Evolutionary conservation across 2,888 invertebrate genomes (phyloP), one percentile per base, ranked within the genome.

Genomic region (Tineola bisselliella): DNA sequence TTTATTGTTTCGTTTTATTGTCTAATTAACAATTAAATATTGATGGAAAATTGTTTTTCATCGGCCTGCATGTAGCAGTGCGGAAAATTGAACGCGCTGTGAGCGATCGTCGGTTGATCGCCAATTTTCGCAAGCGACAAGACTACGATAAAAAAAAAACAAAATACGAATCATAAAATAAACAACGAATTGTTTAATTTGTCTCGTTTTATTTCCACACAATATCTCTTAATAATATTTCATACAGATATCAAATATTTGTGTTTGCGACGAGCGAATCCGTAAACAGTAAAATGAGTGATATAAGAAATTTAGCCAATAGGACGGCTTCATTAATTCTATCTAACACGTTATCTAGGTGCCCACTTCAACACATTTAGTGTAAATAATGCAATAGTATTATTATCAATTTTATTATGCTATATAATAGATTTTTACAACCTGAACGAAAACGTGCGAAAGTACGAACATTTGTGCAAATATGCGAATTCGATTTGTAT

Each of bases 341-440:
- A 75, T 74, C 73, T 77, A 72, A 66, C 67, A 65, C 67, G 79
- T 84, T 84, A 84, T 84, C 84, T 68, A 70, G 66, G 63, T 70
- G 73, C 72, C 77, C 84, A 84, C 84, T 84, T 80, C 76, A 84
- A 64, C 74, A 77, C 80, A 75, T 74, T 73, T 75, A 78, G 67
- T 81, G 83, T 72, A 81, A 84, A 84, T 74, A 84, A 73, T 80
- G 83, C 83, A 84, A 19, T 80, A 81, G 72, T 69, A 68, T 68
- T 68, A 78, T 81, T 83, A 84, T 84, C 84, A 81, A 77, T 81
- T 79, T 79, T 78, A 80, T 75, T 79, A 66, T 72, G 61, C 69
- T 66, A 71, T 73, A 73, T 73, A 78, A 81, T 75, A 68, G 72
- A 78, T 80, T 61, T 79, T 76, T 38, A 38, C 38, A 38, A 70